These are phyloP conservation scores for Aporophyla lueneburgensis DNA, from an alignment of 2,888 invertebrate species.

Conservation along the genomic window DNA sequence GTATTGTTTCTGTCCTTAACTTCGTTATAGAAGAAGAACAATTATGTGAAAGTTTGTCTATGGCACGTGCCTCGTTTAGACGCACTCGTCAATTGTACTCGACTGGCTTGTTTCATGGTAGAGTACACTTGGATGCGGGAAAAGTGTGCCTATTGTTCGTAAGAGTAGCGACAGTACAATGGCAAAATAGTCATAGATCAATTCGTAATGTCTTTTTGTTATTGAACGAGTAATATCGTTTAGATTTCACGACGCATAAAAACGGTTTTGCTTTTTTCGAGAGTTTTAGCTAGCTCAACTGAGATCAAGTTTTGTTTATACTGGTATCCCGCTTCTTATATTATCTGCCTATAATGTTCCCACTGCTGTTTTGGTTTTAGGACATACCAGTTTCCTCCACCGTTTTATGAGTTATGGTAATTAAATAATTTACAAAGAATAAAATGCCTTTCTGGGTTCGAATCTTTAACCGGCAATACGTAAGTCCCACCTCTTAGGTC, in stretches of 20 bases:
- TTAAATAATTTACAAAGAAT: no score
- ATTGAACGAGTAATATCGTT: slow-evolving; percentile 1
- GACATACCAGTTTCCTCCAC: no score
- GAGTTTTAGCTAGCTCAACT: not conserved
- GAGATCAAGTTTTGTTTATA: not conserved
- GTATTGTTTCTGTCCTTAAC: slow-evolving; percentile 53
- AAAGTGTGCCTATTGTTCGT: slow-evolving; percentile 58
- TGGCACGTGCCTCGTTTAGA: slow-evolving; percentile 51
- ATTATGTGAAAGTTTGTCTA: slow-evolving; percentile 55
- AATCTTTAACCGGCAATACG: no score
- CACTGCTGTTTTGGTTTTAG: no score
- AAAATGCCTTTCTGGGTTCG: no score
- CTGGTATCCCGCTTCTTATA: no score
- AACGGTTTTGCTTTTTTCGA: not conserved
- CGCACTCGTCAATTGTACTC: slow-evolving; percentile 54
- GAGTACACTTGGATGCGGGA: slow-evolving; percentile 50
- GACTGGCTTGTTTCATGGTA: slow-evolving; percentile 57
- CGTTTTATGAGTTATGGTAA: no score
- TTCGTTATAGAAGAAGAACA: slow-evolving; percentile 54
- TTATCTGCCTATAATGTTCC: no score
- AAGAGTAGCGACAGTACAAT: slow-evolving; percentile 43
- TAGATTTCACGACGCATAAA: not conserved
- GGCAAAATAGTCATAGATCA: slow-evolving; percentile 39
- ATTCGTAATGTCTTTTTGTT: slow-evolving; percentile 37
- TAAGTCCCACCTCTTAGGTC: no score